Base-by-base conservation (phyloP, 1,140 invertebrate genomes). In the Brachionus plicatilis region DNA sequence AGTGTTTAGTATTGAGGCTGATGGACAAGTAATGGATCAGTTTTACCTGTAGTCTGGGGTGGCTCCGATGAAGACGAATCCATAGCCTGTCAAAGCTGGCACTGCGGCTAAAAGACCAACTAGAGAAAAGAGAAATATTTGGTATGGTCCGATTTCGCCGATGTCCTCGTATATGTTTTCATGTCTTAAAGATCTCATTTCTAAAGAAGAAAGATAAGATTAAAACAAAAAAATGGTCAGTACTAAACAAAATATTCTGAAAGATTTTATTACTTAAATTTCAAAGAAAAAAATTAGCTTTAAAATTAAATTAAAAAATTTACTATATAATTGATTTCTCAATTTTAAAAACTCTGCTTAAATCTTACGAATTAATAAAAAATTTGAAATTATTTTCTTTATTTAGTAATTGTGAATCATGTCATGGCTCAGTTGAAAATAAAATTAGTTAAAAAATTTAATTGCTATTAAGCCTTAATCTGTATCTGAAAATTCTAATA, bases 101-200 rank as follows among this genome's bases (percentile, higher is more conserved):
- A 50, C 43, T 29, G 43, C 24, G 5, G 43, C 29, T 3, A 78
- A 12, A 3, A 27, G 12, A 5, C 75, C 75, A 11, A 78, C 75
- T 20, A 78, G 12, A 7, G 43, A n/a, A 14, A 78, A 78, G 4
- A 78, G 24, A 29, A 56, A 29, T 24, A 78, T 29, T 43, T 78
- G 75, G 20, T 78, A 78, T 5, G 43, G 43, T 14, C 75, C 75
- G 8, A 78, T 43, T 27, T 37, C 24, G 8, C 75, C 75, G 1
- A 78, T 78, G 29, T 78, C 33, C 27, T 78, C 41, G 41, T 43
- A 78, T n/a, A 78, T 56, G 11, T 78, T 29, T 11, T 56, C 75
- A 29, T 29, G 27, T 43, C 43, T 50, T 47, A 29, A 60, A 20
- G 53, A 60, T 60, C 20, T 24, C 53, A 60, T 60, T 20, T 60